Conservation (phyloP, 1,140 invertebrate genomes). For the Mesaphorura yosii region DNA sequence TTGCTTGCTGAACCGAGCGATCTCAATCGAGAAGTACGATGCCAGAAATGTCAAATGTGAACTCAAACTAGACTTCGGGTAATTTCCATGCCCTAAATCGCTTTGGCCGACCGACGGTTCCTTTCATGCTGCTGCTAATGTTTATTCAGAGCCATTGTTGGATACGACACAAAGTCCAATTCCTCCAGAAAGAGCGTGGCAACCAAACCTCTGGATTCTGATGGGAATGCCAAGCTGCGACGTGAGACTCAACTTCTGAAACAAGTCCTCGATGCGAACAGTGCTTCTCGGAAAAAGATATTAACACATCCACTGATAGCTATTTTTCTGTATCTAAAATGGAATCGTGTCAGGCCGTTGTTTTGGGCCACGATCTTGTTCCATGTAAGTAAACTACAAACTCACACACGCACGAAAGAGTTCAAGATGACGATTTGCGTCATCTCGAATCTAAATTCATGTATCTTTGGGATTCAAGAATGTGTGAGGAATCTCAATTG, state of each 20-base stretch:
- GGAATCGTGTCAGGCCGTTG: constrained; percentile 67
- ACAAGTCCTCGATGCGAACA: constrained; percentile 25
- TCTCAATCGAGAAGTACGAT: constrained; percentile 53
- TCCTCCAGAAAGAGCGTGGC: not conserved
- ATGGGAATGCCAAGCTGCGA: constrained; percentile 13
- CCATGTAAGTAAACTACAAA: constrained; percentile 42
- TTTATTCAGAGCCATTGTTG: constrained; percentile 25
- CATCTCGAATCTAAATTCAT: not conserved
- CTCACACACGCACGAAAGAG: no score
- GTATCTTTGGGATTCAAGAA: no score
- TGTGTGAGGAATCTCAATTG: no score
- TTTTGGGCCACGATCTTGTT: constrained; percentile 66
- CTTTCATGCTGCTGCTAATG: no score
- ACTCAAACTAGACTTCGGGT: constrained; percentile 57
- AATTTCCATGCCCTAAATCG: not conserved
- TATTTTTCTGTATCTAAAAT: constrained; percentile 67
- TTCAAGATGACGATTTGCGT: not conserved
- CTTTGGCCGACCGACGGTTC: no score
- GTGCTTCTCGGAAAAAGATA: constrained; percentile 35
- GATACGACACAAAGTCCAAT: constrained; percentile 14
- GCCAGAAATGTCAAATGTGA: constrained; percentile 69
- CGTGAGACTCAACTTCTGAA: constrained; percentile 29
- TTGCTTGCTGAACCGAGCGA: constrained; percentile 48
- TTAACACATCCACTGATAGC: constrained; percentile 68
- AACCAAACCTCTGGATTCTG: not conserved